phyloP scores from a whole-genome alignment of 2,113 vertebrate genomes.

The Mesocricetus auratus region DNA sequence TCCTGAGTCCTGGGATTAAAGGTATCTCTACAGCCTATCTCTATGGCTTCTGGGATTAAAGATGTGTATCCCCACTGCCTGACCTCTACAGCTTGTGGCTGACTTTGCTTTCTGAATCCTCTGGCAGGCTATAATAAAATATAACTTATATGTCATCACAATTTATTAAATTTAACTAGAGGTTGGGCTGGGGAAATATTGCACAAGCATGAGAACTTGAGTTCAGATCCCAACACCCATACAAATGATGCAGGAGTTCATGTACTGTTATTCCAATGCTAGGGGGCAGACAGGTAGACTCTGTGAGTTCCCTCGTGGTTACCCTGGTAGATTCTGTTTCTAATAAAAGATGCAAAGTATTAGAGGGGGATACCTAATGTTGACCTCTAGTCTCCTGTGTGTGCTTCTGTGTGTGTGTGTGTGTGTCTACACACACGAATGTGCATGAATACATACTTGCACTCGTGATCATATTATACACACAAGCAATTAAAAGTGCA shows the following conservation, averaged over 20 bases:
- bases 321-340: background rate
- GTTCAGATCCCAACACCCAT: background rate
- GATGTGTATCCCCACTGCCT: too few species aligned
- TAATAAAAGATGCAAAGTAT: background rate
- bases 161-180: conserved; percentile 13
- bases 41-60: too few species aligned
- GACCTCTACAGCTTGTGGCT: too few species aligned
- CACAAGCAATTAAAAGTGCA: background rate
- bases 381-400: background rate
- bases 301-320: background rate
- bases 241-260: background rate
- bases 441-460: background rate
- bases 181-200: too few species aligned
- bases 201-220: background rate
- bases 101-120: too few species aligned
- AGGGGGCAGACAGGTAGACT: too few species aligned
- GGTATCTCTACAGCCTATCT: too few species aligned
- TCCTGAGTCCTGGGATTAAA: too few species aligned
- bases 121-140: too few species aligned
- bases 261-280: background rate
- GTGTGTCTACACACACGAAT: background rate
- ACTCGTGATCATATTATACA: background rate
- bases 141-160: too few species aligned
- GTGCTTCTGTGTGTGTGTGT: background rate
- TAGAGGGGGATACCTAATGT: background rate